Conservation (phyloP, 2,113 vertebrate species). For the Xenopus tropicalis region UCB_Xtro_10.0 CM004444.2:128169501-128170000, state of each 20-base stretch:
- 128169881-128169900: slow-evolving; percentile 46
- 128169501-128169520: too few species aligned
- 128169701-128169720: slow-evolving; percentile 54
- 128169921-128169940: background rate
- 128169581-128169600: too few species aligned
- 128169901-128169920: background rate
- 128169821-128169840: slow-evolving; percentile 51
- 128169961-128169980: background rate
- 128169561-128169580: too few species aligned
- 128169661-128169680: slow-evolving; percentile 16
- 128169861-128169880: slow-evolving; percentile 47
- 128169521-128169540: too few species aligned
- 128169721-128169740: slow-evolving; percentile 55
- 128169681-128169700: slow-evolving; percentile 6
- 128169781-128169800: slow-evolving; percentile 49
- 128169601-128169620: background rate
- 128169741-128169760: slow-evolving; percentile 52
- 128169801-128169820: slow-evolving; percentile 50
- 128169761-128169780: slow-evolving; percentile 28
- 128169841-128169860: slow-evolving; percentile 56
- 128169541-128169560: too few species aligned
- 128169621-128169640: slow-evolving; percentile 2
- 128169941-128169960: background rate
- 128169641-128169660: slow-evolving; percentile 10
- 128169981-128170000: too few species aligned